A percentile compares a stretch with the other conserved stretches of the same genome.
Evolutionary conservation across 2,797 vertebrate genomes (phyloP).

Genomic region (Siniperca obscura): DNA sequence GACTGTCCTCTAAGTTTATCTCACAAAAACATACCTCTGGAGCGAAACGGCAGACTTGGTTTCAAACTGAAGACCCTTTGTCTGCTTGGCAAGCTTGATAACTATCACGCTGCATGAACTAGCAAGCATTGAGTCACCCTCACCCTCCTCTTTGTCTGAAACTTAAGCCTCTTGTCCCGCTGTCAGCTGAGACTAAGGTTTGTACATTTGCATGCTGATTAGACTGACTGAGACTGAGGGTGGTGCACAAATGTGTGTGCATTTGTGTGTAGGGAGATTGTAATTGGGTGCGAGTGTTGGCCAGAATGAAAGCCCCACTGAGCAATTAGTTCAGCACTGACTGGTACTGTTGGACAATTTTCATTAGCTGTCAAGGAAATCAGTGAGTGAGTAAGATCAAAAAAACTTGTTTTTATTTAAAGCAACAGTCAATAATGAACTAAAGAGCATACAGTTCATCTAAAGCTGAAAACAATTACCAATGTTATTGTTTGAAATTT

Average conservation of each 20-base stretch:
- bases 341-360: constrained; percentile 46
- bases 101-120: constrained; percentile 36
- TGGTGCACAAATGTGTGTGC: constrained; percentile 20
- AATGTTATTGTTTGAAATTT: neutral
- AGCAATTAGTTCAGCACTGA: constrained; percentile 62
- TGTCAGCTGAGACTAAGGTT: constrained; percentile 47
- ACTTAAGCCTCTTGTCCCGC: constrained; percentile 53
- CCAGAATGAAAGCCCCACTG: constrained; percentile 59
- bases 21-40: constrained; percentile 6
- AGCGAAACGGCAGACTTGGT: neutral
- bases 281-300: constrained; percentile 49
- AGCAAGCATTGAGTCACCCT: constrained; percentile 24
- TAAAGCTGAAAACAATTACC: neutral
- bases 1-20: constrained; percentile 7
- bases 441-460: constrained; percentile 12
- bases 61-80: constrained; percentile 27
- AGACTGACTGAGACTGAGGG: constrained; percentile 38
- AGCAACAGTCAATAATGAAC: constrained; percentile 27
- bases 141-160: constrained; percentile 55
- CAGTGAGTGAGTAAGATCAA: constrained; percentile 28
- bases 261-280: constrained; percentile 13
- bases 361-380: constrained; percentile 60
- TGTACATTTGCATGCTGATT: constrained; percentile 66
- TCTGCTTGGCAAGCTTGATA: constrained; percentile 33
- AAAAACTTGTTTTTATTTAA: constrained; percentile 36